These are phyloP conservation scores for Hesperophylax magnus DNA, from an alignment of 1,140 invertebrate genomes.

Conservation along the genomic window DNA sequence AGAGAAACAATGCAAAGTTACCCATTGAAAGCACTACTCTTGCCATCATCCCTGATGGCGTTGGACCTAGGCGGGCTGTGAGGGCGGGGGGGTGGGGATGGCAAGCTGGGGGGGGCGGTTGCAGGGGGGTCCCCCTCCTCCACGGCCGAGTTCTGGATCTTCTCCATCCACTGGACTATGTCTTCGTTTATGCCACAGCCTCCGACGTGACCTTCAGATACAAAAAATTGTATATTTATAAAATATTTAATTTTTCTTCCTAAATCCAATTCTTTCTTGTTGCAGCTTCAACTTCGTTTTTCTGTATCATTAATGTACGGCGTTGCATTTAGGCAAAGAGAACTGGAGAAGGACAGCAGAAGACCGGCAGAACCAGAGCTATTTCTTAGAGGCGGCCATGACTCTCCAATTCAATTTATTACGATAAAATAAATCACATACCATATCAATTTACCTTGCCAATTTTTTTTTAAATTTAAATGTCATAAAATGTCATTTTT, in stretches of 20 bases:
- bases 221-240: too few species aligned
- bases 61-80: constrained; percentile 63
- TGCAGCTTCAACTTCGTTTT: background rate
- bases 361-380: too few species aligned
- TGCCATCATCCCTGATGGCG: constrained; percentile 63
- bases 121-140: constrained; percentile 72
- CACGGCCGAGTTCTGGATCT: constrained; percentile 88
- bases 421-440: too few species aligned
- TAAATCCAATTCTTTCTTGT: background rate
- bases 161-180: constrained; percentile 92
- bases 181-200: constrained; percentile 92
- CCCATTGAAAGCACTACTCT: constrained; percentile 56
- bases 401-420: too few species aligned
- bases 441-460: too few species aligned
- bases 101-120: constrained; percentile 56
- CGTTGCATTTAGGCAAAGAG: background rate
- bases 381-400: too few species aligned
- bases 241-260: too few species aligned
- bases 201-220: constrained; percentile 77
- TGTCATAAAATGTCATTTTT: too few species aligned
- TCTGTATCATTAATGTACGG: background rate
- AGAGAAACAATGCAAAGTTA: background rate
- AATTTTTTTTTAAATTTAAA: too few species aligned
- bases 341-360: too few species aligned
- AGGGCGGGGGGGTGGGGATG: constrained; percentile 63